Conservation (phyloP, 2,797 vertebrate genomes). For the Sarcophilus harrisii region DNA sequence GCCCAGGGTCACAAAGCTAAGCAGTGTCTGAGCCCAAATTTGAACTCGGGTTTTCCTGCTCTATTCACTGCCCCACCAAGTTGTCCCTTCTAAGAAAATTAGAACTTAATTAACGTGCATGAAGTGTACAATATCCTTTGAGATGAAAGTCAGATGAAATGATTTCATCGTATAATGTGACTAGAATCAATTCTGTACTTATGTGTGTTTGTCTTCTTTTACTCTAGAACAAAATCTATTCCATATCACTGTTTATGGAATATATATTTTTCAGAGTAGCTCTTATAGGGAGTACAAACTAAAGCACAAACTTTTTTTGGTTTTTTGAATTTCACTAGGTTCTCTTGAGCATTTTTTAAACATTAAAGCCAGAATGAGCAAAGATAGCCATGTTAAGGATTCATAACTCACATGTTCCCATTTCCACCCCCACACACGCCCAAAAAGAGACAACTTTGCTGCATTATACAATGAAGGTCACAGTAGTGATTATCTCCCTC, state of each 20-base stretch:
- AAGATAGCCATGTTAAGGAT: slow-evolving; percentile 6
- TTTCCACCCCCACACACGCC: neutral
- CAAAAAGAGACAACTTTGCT: neutral
- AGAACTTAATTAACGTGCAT: neutral
- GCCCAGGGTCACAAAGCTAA: neutral
- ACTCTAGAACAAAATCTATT: neutral
- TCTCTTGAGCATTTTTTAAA: slow-evolving; percentile 44
- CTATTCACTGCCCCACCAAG: neutral
- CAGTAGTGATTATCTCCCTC: rapidly evolving
- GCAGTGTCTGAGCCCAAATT: neutral
- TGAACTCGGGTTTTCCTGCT: neutral
- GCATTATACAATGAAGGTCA: neutral
- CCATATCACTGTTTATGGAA: neutral
- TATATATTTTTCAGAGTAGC: neutral
- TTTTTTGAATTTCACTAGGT: neutral
- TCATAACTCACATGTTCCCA: neutral
- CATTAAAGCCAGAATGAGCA: slow-evolving; percentile 25
- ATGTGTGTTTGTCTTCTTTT: neutral
- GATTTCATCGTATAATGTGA: neutral
- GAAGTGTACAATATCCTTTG: neutral
- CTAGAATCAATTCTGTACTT: neutral
- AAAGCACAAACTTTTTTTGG: slow-evolving; percentile 4
- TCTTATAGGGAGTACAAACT: neutral
- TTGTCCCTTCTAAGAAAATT: neutral
- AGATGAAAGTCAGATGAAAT: neutral